These are phyloP conservation scores for Cariama cristata DNA, from an alignment of 2,113 vertebrate genomes.

Conservation along the genomic window DNA sequence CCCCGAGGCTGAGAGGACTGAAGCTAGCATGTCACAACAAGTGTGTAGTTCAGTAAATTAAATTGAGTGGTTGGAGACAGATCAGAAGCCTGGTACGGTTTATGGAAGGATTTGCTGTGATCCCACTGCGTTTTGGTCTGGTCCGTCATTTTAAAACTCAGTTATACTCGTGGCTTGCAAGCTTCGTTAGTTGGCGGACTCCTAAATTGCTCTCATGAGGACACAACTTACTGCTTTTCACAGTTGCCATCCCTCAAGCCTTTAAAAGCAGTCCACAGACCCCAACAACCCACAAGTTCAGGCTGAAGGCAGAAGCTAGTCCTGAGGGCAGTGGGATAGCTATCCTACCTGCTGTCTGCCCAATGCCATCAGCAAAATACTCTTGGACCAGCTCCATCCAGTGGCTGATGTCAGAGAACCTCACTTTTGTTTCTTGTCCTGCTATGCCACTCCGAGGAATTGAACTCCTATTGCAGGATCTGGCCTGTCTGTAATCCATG, in stretches of 20 bases:
- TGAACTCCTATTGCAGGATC: not conserved
- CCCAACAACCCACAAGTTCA: not conserved
- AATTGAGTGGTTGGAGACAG: accelerated
- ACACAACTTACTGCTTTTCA: not conserved
- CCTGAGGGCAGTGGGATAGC: not conserved
- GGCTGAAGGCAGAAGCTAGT: not conserved
- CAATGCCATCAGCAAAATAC: not conserved
- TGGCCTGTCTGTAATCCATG: not conserved
- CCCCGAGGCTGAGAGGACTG: not conserved
- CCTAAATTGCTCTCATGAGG: not conserved
- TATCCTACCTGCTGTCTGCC: accelerated
- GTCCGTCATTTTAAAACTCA: not conserved
- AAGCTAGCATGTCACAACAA: not conserved
- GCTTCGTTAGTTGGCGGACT: not conserved
- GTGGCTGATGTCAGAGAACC: not conserved
- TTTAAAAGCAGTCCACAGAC: not conserved
- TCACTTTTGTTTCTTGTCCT: not conserved
- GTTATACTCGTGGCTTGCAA: not conserved
- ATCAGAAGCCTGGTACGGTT: not conserved
- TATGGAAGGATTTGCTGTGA: not conserved
- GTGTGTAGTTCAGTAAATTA: not conserved
- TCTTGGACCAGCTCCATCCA: not conserved
- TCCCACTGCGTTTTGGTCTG: not conserved
- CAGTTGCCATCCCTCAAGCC: not conserved
- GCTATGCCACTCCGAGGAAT: constrained; percentile 21